A percentile compares a stretch with the other conserved stretches of the same genome.
These are phyloP conservation scores for Rachycentron canadum DNA, from an alignment of 2,797 vertebrate species.

Conservation along the genomic window DNA sequence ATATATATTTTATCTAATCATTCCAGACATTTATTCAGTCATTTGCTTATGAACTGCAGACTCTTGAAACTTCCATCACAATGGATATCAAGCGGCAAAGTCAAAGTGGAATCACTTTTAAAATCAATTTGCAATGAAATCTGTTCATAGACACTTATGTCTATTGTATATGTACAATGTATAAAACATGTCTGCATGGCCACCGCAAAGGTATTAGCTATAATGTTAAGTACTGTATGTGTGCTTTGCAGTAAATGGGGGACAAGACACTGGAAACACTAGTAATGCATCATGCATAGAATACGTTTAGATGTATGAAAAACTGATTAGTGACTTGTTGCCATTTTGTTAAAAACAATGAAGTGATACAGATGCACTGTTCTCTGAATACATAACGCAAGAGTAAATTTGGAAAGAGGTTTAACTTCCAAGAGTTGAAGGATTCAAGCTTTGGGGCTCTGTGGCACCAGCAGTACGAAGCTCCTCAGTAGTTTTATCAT, in stretches of 20 bases:
- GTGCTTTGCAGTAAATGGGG: neutral
- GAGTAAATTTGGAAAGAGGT: neutral
- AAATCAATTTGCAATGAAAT: too few species aligned
- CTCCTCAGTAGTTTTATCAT: conserved; percentile 6
- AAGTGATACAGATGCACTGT: neutral
- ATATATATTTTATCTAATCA: neutral
- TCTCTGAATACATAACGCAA: neutral
- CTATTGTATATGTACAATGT: too few species aligned
- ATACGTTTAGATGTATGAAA: neutral
- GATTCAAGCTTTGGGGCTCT: neutral
- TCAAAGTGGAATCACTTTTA: too few species aligned
- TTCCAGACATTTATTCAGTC: neutral
- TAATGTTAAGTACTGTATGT: neutral
- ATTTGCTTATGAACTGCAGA: too few species aligned
- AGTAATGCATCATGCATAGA: neutral
- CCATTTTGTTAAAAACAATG: neutral
- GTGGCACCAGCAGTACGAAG: neutral
- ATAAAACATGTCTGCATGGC: too few species aligned
- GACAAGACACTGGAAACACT: too few species aligned
- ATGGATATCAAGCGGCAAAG: too few species aligned
- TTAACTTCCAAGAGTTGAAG: neutral
- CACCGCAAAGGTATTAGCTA: neutral
- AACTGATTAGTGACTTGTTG: neutral
- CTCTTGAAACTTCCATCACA: too few species aligned
- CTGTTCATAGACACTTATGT: too few species aligned